Base-by-base conservation (phyloP, 2,113 vertebrate genomes). In the Podocnemis expansa region DNA sequence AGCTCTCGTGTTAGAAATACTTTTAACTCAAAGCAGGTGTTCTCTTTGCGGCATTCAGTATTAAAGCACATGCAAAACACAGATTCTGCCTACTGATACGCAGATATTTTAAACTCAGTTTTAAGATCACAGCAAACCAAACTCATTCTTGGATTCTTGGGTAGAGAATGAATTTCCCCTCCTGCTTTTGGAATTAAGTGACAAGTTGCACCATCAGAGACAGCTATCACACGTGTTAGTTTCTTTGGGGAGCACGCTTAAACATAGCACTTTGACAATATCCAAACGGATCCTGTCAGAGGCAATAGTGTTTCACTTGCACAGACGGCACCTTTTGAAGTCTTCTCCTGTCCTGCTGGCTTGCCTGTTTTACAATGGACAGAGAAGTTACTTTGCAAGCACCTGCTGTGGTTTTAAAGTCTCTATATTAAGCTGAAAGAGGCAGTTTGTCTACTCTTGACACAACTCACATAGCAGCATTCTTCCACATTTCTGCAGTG, bases 71-170 rank as follows among this genome's bases (percentile, higher is more conserved):
- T 98, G 97, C 98, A 97, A 89, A 97, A 81, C 70, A 79, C 85
- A 89, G 93, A 89, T 97, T 97, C 83, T 89, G 93, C 89, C 52
- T 95, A 95, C 49, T 83, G 92, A 84, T 90, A 94, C 10, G 31
- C 70, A 87, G 75, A 84, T 60, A 84, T 92, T 96, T 97, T 97
- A 58, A 96, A 95, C 67, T 94, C 84, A 94, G 90, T 94, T 96
- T 96, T 91, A 97, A 96, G 90, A 97, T 86, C 87, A 63, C 2
- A 96, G 88, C 84, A 93, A 95, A 96, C 91, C 92, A 97, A 97
- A 98, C 93, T 96, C 97, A 97, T 97, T 98, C 96, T 95, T 95
- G 85, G 93, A 96, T 96, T 98, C 97, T 97, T 96, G 91, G 87
- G 93, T 91, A 91, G 87, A 92, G 80, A 95, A 92, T 41, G 27